phyloP scores from a whole-genome alignment of 2,113 vertebrate genomes.

The Chionodraco myersi region DNA sequence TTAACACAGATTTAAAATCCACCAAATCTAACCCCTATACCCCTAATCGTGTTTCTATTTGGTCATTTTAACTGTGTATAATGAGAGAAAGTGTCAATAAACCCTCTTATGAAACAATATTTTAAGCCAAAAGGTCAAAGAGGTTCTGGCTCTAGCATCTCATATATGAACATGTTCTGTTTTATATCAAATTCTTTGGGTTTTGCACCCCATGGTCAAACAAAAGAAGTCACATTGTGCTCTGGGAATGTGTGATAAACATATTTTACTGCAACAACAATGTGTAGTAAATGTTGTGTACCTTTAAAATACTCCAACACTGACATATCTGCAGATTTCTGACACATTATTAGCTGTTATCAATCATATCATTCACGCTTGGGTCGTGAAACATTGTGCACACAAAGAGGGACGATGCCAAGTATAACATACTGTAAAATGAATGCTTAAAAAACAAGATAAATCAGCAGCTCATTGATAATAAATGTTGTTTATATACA shows the following conservation, averaged over 20 bases:
- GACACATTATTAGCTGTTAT: background rate
- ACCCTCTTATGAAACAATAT: background rate
- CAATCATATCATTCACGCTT: background rate
- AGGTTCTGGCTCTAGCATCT: background rate
- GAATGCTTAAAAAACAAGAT: background rate
- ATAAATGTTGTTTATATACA: background rate
- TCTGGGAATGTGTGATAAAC: background rate
- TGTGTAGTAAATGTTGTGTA: background rate
- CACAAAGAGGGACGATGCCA: background rate
- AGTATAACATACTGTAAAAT: background rate
- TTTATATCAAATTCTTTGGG: background rate
- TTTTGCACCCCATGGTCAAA: background rate
- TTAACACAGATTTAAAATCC: slow-evolving; percentile 10
- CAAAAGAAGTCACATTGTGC: background rate
- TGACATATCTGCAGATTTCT: background rate
- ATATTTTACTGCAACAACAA: background rate
- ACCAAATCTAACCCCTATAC: background rate
- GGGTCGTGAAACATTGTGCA: background rate
- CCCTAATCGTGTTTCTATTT: background rate
- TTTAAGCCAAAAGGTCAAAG: background rate
- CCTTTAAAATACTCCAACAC: background rate
- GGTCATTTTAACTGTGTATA: background rate
- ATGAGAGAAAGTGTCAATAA: background rate
- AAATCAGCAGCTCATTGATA: background rate
- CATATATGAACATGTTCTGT: background rate